Base-by-base conservation (phyloP, 2,113 vertebrate genomes). In the Guaruba guarouba region DNA sequence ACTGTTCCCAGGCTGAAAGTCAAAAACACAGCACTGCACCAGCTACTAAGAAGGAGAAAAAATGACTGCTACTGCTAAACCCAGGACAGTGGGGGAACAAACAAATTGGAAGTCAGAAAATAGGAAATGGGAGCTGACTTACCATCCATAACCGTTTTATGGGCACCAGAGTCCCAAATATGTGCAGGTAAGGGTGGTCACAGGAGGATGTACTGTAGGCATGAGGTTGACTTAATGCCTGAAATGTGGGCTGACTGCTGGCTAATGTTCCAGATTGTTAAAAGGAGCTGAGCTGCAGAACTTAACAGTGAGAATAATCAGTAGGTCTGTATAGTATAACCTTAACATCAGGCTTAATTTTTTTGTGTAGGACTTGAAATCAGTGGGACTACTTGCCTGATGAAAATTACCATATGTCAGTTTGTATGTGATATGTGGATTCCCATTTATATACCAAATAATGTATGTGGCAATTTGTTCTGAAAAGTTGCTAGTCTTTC, bases 161-260 rank as follows among this genome's bases (percentile, higher is more conserved):
- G 1, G 27, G 6, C 14, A 67, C 17, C 0, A 0, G 13, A 28
- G 9, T 80, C 85, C 7, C 59, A 90, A 20, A 39, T 43, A 51
- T 9, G 12, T 27, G 6, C 25, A 63, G 35, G 29, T 64, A 22
- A 9, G 1, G 5, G 12, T 68, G 7, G 8, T 76, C 17, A 33
- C 2, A 63, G 23, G 13, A 79, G 12, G 4, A 82, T 27, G 1
- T 55, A 43, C 10, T 46, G 6, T 44, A 55, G 5, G 4, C 67
- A 17, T 12, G 27, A 35, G 4, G 11, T 28, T 75, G n/a, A 54
- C 1, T 54, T 67, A 63, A 12, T 46, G n/a, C 10, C 62, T 64
- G 43, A 82, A 79, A 85, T 27, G 6, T 19, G 9, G 17, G 6
- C 28, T 88, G 25, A 20, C 10, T 77, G 7, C 13, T 62, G 33